Conservation (phyloP, 2,888 invertebrate genomes). For the Lissonota sp. region DNA sequence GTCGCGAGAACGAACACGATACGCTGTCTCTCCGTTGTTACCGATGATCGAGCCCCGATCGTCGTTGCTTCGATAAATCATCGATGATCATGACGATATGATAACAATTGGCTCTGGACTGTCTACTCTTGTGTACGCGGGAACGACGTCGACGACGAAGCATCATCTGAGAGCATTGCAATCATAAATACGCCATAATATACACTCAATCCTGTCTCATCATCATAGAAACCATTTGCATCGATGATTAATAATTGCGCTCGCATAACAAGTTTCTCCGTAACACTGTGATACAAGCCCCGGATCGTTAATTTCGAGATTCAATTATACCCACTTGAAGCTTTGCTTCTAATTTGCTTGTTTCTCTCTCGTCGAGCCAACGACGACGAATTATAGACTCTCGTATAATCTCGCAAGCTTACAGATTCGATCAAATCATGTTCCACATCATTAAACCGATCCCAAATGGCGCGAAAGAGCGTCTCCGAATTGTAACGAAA, state of each 20-base stretch:
- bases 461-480: no score
- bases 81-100: constrained; percentile 46
- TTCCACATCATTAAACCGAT: no score
- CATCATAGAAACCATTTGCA: neutral
- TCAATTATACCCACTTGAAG: constrained; percentile 11
- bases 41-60: constrained; percentile 14
- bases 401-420: no score
- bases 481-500: no score
- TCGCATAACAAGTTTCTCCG: neutral
- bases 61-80: constrained; percentile 45
- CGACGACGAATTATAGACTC: no score
- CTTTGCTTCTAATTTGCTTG: neutral
- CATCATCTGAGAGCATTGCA: neutral
- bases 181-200: constrained; percentile 40
- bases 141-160: neutral
- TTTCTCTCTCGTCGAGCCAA: neutral
- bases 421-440: no score
- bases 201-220: constrained; percentile 8
- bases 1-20: neutral
- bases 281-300: neutral
- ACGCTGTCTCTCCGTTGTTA: no score
- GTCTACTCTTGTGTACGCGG: neutral
- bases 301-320: constrained; percentile 44
- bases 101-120: neutral
- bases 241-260: constrained; percentile 52